Conservation (phyloP, 2,113 vertebrate species). For the Carassius auratus region DNA sequence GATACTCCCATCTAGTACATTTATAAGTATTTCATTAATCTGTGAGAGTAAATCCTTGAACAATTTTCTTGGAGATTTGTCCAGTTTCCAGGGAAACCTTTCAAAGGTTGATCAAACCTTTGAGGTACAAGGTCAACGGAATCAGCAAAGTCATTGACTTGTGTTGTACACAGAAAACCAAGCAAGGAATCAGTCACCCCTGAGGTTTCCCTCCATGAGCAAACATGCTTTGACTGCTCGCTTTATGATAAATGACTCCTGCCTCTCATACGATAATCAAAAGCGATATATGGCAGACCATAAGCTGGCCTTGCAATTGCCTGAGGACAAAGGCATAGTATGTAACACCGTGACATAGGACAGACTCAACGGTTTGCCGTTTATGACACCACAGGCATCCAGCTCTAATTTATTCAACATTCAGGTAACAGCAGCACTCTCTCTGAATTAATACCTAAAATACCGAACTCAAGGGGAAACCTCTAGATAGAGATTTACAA, state of each 20-base stretch:
- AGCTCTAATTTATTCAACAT: not conserved
- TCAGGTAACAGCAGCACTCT: not conserved
- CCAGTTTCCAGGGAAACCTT: slow-evolving; percentile 16
- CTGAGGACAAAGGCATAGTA: not conserved
- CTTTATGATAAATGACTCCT: slow-evolving; percentile 31
- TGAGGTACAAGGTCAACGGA: slow-evolving; percentile 13
- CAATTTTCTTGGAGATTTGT: not conserved
- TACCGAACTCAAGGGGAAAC: not conserved
- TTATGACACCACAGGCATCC: not conserved
- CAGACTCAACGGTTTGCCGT: not conserved
- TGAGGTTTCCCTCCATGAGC: not conserved
- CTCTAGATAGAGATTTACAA: not conserved
- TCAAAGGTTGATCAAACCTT: not conserved
- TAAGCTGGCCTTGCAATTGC: not conserved
- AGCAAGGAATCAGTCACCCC: not conserved
- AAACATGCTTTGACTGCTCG: slow-evolving; percentile 10
- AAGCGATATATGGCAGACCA: not conserved
- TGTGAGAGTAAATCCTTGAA: slow-evolving; percentile 13
- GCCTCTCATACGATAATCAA: not conserved
- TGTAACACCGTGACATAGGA: not conserved
- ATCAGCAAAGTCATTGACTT: slow-evolving; percentile 7
- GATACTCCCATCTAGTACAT: not conserved
- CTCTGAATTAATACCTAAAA: not conserved
- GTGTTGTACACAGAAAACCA: not conserved
- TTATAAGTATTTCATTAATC: not conserved